Evolutionary conservation across 1,140 invertebrate genomes (phyloP).

Genomic region (Nasonia longicornis): DNA sequence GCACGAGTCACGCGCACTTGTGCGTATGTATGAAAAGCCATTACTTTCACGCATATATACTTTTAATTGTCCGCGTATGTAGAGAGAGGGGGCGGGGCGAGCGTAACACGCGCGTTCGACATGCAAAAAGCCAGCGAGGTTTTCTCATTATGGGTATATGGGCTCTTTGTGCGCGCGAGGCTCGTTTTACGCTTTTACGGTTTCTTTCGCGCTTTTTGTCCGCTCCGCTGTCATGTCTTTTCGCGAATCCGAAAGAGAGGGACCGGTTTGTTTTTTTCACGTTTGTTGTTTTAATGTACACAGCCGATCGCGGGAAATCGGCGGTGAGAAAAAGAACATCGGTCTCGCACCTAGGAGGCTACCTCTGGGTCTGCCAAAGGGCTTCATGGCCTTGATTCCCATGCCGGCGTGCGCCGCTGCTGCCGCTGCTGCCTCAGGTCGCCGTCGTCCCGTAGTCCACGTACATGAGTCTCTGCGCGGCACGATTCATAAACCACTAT

Average conservation of each 20-base stretch:
- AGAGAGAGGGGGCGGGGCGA: background rate
- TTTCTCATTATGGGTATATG: conserved; percentile 45
- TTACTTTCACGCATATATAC: conserved; percentile 54
- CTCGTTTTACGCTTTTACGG: background rate
- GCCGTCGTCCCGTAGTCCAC: conserved; percentile 65
- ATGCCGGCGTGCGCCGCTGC: conserved; percentile 65
- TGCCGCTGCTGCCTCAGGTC: conserved; percentile 59
- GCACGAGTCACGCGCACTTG: conserved; percentile 37
- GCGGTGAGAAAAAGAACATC: no score
- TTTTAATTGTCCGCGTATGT: conserved; percentile 1
- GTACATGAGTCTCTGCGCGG: conserved; percentile 61
- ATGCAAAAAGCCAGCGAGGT: conserved; percentile 31
- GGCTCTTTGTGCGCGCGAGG: conserved; percentile 23
- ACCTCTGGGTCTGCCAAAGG: conserved; percentile 70
- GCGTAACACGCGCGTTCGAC: conserved; percentile 42
- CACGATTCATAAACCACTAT: conserved; percentile 54
- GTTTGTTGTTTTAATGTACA: no score
- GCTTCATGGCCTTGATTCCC: conserved; percentile 72
- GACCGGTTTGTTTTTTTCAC: background rate
- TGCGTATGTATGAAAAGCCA: conserved; percentile 44
- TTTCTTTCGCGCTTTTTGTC: conserved; percentile 34
- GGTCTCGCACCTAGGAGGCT: conserved; percentile 44
- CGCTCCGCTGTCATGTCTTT: background rate
- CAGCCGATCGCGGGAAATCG: no score
- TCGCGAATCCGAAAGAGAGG: background rate